phyloP scores from a whole-genome alignment of 1,140 invertebrate species.

The Stegodyphus dumicola region DNA sequence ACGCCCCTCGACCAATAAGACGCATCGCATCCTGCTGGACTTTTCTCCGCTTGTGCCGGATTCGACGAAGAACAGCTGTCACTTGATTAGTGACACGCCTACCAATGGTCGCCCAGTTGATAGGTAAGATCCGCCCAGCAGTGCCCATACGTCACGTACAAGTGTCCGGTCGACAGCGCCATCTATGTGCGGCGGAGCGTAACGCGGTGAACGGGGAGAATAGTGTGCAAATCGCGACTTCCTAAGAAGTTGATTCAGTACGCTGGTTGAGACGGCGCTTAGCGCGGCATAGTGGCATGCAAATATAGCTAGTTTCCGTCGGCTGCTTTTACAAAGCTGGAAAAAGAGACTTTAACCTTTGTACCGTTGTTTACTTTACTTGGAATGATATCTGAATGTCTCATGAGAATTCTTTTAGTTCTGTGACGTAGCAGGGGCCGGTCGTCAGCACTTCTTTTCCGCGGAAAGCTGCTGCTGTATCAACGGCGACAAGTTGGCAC shows the following conservation, averaged over 20 bases:
- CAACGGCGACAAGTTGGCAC: no score
- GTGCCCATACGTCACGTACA: neutral
- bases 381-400: no score
- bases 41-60: neutral
- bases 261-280: neutral
- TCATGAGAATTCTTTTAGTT: neutral
- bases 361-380: no score
- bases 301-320: neutral
- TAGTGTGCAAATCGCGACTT: neutral
- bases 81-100: constrained; percentile 55
- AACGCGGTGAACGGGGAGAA: neutral
- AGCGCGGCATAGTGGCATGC: neutral
- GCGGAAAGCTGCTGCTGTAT: neutral
- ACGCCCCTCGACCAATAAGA: constrained; percentile 35
- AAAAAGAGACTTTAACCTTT: no score
- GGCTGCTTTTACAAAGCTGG: no score
- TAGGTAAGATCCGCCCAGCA: constrained; percentile 14
- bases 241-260: neutral
- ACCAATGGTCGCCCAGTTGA: constrained; percentile 27
- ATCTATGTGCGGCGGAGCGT: neutral
- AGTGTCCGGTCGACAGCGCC: constrained; percentile 30
- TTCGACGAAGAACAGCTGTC: constrained; percentile 41
- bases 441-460: constrained; percentile 4
- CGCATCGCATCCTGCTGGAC: neutral
- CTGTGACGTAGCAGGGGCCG: constrained; percentile 1